Evolutionary conservation across 35 echinoderm and acorn worm species (phyloP), one percentile per base, ranked within the genome.

Genomic region (Apostichopus japonicus): DNA sequence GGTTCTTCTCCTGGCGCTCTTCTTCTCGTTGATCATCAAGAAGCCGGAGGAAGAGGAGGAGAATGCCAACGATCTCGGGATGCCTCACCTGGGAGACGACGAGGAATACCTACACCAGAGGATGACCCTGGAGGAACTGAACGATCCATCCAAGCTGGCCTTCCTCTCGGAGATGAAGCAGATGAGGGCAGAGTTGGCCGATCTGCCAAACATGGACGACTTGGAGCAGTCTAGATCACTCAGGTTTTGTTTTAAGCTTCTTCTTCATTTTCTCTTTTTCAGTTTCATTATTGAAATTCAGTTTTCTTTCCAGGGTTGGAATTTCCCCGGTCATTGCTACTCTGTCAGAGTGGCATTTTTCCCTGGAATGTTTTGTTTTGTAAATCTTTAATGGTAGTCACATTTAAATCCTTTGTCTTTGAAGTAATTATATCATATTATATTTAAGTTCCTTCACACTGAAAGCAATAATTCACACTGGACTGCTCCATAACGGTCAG

Each of bases 1-100:
- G 90, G 77, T 91, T 53, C 90, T 91, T 25, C 76, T 91, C 59
- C 23, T 89, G 15, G 77, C 90, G 1, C 23, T 91, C 6, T 77
- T 91, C 90, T 79, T 91, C 90, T 78, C 77, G n/a, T 53, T 91
- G 27, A 91, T 91, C 24, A 76, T 91, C 70, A 93, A 93, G 56
- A 93, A 95, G n/a, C 97, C 97, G 0, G 95, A 96, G 23, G 94
- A 92, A 23, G 96, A 95, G 27, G 96, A 98, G 5, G 94, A 94
- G 62, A 94, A 94, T 24, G 86, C 90, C 55, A 91, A 94, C 22
- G 87, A 92, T 15, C 62, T 54, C 13, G 21, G 76, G 13, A 77
- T 72, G 6, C 93, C 96, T 22, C 93, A 96, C 77, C 93, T 99
- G 6, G 79, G 82, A 23, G 89, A 95, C 24, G 97, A 96, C 77